A percentile compares a stretch with the other conserved stretches of the same genome.
Evolutionary conservation across 2,797 vertebrate species (phyloP).

Genomic region (Manis crassicaudata): DNA sequence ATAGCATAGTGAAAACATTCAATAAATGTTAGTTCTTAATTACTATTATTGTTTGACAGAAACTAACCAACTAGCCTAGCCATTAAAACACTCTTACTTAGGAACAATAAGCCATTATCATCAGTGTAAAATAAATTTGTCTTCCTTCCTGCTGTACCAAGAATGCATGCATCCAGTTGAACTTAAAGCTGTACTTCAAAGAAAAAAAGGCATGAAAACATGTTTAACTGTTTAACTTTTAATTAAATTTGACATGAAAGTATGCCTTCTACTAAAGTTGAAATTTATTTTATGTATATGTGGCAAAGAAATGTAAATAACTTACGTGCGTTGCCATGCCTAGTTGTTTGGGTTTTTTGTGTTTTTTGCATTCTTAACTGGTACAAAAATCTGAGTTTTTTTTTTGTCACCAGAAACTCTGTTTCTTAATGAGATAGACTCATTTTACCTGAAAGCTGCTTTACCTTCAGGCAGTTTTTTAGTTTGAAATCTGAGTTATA

Average conservation of each 20-base stretch:
- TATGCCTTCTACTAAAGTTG: background rate
- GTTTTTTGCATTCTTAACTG: background rate
- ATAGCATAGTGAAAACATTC: background rate
- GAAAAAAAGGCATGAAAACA: background rate
- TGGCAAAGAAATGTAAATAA: background rate
- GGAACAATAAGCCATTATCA: background rate
- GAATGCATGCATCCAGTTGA: background rate
- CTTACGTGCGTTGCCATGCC: background rate
- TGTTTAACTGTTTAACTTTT: slow-evolving; percentile 46
- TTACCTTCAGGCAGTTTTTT: background rate
- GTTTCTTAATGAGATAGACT: background rate
- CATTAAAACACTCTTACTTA: background rate
- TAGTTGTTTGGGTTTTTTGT: background rate
- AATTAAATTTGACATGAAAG: slow-evolving; percentile 6
- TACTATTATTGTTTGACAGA: background rate
- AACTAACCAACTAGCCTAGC: slow-evolving; percentile 7
- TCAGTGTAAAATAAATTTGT: slow-evolving; percentile 25
- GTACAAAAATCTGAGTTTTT: background rate
- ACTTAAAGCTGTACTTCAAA: background rate
- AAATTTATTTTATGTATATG: background rate
- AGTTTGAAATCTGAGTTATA: slow-evolving; percentile 24
- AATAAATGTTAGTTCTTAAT: slow-evolving; percentile 23
- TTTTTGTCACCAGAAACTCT: background rate
- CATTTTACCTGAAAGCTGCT: slow-evolving; percentile 22
- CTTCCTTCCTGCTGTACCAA: background rate